Evolutionary conservation across 2,113 vertebrate genomes (phyloP).

Genomic region (Tyto alba): DNA sequence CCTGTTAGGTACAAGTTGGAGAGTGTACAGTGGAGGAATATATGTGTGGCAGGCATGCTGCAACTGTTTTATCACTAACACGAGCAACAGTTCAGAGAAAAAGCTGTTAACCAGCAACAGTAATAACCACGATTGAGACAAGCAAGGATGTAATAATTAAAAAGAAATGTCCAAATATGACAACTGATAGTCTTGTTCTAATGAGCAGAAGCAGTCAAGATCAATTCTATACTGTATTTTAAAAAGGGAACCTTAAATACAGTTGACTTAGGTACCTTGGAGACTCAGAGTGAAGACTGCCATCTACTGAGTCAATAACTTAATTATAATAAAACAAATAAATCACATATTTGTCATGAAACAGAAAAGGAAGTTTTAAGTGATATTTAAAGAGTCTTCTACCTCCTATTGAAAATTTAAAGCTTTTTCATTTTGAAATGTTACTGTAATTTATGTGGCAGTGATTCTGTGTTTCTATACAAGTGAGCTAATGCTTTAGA

Average conservation of each 20-base stretch:
- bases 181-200: background rate
- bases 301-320: conserved; percentile 41
- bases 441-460: background rate
- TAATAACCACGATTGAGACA: background rate
- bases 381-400: background rate
- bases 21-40: background rate
- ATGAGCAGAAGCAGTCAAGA: background rate
- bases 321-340: background rate
- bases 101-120: background rate
- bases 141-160: background rate
- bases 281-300: conserved; percentile 40
- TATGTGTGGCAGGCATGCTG: background rate
- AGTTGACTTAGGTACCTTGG: background rate
- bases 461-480: background rate
- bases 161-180: background rate
- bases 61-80: background rate
- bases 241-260: background rate
- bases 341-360: background rate
- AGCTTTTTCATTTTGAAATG: background rate
- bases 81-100: background rate
- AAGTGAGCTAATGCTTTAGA: background rate
- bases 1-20: background rate
- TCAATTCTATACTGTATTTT: background rate
- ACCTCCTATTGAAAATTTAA: background rate
- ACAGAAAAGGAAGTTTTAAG: background rate